Evolutionary conservation across 2,113 vertebrate species (phyloP).

Genomic region (Megatriorchis doriae): DNA sequence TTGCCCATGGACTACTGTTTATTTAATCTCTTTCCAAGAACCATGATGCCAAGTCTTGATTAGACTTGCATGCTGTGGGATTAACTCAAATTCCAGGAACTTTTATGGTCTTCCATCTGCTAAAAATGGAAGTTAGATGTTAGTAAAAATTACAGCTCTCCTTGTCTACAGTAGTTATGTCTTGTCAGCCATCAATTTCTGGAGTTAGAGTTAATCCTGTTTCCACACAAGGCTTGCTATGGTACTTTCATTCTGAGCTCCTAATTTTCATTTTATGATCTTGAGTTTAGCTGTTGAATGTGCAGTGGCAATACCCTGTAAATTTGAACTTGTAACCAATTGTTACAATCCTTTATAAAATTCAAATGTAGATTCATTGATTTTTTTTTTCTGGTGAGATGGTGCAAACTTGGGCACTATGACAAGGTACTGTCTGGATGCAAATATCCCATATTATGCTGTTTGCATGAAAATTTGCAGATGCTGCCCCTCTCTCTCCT

Average conservation of each 20-base stretch:
- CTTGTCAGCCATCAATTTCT: neutral
- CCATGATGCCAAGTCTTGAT: neutral
- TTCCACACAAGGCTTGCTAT: neutral
- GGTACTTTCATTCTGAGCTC: neutral
- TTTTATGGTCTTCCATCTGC: neutral
- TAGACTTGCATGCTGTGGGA: neutral
- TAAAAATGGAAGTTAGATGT: neutral
- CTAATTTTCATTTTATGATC: neutral
- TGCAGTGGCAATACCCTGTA: neutral
- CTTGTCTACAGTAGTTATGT: neutral
- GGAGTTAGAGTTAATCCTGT: neutral
- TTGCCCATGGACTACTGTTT: neutral
- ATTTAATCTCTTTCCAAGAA: neutral
- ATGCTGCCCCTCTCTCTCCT: neutral
- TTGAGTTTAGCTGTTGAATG: neutral
- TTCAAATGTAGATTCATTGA: neutral
- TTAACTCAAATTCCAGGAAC: neutral
- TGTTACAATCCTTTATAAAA: neutral
- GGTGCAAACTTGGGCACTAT: constrained; percentile 44
- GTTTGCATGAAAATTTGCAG: constrained; percentile 47
- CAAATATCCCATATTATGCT: constrained; percentile 11
- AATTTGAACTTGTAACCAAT: neutral
- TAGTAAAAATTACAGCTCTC: neutral
- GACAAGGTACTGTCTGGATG: constrained; percentile 3
- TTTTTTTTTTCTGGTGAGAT: constrained; percentile 3